Conservation (phyloP, 2,797 vertebrate genomes). For the Glossophaga mutica region DNA sequence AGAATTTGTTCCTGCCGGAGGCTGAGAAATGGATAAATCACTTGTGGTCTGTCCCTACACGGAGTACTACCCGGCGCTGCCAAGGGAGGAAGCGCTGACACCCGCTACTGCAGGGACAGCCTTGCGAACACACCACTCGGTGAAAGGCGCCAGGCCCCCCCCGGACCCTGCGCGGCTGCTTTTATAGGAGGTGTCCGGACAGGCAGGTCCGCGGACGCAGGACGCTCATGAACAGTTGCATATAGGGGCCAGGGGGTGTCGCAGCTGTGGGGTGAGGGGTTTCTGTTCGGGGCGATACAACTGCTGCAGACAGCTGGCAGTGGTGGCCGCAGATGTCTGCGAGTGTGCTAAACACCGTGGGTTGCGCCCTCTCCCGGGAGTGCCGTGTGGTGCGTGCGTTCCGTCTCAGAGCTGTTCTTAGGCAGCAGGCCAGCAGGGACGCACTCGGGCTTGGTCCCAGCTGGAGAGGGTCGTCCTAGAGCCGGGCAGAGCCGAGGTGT, state of each 20-base stretch:
- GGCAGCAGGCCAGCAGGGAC: no score
- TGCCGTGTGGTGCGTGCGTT: rapidly evolving
- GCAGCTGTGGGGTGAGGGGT: background rate
- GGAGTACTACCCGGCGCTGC: background rate
- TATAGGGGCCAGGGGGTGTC: background rate
- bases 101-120: background rate
- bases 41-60: background rate
- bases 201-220: background rate
- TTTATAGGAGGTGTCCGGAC: background rate
- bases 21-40: no score
- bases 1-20: background rate
- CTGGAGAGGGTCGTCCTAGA: background rate
- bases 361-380: background rate
- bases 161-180: no score
- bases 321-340: background rate
- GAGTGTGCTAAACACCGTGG: no score
- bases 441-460: no score
- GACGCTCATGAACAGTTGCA: background rate
- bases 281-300: no score
- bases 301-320: background rate
- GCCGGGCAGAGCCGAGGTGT: background rate
- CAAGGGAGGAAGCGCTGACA: background rate
- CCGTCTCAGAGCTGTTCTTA: background rate
- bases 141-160: no score
- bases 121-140: background rate